Base-by-base conservation (phyloP, 1,140 invertebrate species). In the Linepithema humile region DNA sequence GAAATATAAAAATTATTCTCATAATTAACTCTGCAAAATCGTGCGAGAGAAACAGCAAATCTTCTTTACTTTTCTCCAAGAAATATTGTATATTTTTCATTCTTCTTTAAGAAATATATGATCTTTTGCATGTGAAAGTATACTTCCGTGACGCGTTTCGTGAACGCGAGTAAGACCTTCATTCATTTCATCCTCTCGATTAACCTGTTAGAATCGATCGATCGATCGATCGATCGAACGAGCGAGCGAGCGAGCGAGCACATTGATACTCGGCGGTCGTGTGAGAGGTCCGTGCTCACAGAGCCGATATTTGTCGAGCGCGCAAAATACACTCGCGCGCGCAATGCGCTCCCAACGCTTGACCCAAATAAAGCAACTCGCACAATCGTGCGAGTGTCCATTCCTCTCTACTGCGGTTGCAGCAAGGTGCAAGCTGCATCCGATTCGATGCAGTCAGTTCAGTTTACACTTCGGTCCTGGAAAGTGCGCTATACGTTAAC, bases 341-440 rank as follows among this genome's bases (percentile, higher is more conserved):
- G 55, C 48, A 12, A 70, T 67, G 53, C 88, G 74, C 69, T 87
- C 82, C 82, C 88, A 89, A 89, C 86, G 72, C 84, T 88, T 89
- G 89, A 91, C 88, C 89, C 50, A 88, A 91, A 91, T 91, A 91
- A 89, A 88, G 89, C 85, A 84, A 45, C 77, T 75, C 35, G 32
- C 40, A 87, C 88, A 84, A 89, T 83, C 55, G 73, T n/a, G n/a
- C 35, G 70, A 55, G 29, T 55, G 57, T 67, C 60, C 67, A 53
- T 74, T 60, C 55, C 55, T 43, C 26, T 45, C 72, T 48, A 35
- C n/a, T 55, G 48, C 29, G 70, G 74, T 77, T 82, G 67, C 40
- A 62, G 65, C 40, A 60, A 73, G 53, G 80, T 75, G 69, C 69
- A 74, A 62, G 55, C 45, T 35, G 40, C 29, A 74, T 45, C 29